Conservation (phyloP, 2,888 invertebrate genomes). For the Phlogophora meticulosa region DNA sequence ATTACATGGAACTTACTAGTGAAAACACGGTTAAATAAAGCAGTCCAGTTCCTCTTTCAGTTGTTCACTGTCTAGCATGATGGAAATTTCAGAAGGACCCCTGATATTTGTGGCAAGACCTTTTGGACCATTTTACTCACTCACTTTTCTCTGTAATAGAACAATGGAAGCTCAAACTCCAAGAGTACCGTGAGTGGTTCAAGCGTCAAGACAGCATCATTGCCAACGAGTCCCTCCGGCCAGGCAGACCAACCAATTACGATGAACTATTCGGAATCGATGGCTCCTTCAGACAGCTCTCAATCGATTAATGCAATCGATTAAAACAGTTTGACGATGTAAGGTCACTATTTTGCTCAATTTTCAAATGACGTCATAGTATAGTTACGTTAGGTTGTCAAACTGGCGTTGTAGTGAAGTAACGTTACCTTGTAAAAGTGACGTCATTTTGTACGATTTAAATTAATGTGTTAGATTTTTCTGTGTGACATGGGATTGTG, state of each 20-base stretch:
- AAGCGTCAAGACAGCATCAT: constrained; percentile 94
- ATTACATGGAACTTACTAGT: no score
- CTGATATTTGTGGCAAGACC: no score
- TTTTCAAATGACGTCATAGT: constrained; percentile 21
- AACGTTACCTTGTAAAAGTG: constrained; percentile 4
- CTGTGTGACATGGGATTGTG: constrained; percentile 4
- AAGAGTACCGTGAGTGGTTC: constrained; percentile 95
- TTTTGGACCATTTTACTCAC: neutral
- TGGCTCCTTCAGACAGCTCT: constrained; percentile 95
- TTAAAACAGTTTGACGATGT: constrained; percentile 18
- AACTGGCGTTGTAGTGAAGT: constrained; percentile 11
- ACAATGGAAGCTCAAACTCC: constrained; percentile 94
- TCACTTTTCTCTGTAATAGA: constrained; percentile 84
- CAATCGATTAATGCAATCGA: constrained; percentile 93
- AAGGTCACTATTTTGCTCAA: constrained; percentile 24
- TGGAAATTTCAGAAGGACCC: no score
- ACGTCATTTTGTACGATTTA: constrained; percentile 1
- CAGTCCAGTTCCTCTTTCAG: no score
- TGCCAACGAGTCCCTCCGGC: constrained; percentile 95
- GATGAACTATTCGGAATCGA: constrained; percentile 97
- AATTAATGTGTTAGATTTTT: neutral
- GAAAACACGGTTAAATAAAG: no score
- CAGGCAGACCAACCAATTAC: constrained; percentile 95
- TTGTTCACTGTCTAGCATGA: no score
- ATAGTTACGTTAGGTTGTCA: constrained; percentile 21